Percentiles rank a stretch among this genome's conserved stretches.
phyloP scores from a whole-genome alignment of 2,113 vertebrate species.

The Panthera uncia region DNA sequence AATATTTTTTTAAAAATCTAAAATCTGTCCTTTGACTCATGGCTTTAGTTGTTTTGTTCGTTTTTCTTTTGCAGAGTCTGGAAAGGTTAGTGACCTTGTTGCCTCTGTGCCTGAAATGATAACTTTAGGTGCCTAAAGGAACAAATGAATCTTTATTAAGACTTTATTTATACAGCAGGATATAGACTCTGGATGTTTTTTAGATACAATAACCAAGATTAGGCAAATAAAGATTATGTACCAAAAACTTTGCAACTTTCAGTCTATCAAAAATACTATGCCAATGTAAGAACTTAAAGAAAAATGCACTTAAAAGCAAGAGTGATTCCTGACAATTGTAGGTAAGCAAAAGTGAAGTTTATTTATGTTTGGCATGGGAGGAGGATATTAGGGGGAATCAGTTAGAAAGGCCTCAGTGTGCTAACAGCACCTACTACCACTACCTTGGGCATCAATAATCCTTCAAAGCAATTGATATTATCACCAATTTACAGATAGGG shows the following conservation, averaged over 20 bases:
- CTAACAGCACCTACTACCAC: neutral
- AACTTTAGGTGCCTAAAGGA: neutral
- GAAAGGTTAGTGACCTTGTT: neutral
- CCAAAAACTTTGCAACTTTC: neutral
- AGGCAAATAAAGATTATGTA: neutral
- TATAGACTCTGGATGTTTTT: neutral
- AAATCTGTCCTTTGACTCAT: neutral
- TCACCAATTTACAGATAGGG: constrained; percentile 3
- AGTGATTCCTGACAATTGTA: neutral
- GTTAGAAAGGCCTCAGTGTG: neutral
- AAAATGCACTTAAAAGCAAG: neutral
- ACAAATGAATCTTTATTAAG: neutral
- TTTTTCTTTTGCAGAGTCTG: neutral
- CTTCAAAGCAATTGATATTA: neutral
- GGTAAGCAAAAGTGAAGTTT: neutral
- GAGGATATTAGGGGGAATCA: neutral
- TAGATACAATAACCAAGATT: neutral
- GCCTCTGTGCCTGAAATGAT: neutral
- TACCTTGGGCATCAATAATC: neutral
- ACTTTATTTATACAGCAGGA: neutral
- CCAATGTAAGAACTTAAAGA: neutral
- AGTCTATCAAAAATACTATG: neutral
- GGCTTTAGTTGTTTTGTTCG: neutral
- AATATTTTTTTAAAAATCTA: neutral
- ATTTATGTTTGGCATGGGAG: neutral